Conservation (phyloP, 1,140 invertebrate genomes). For the Penaeus indicus region DNA sequence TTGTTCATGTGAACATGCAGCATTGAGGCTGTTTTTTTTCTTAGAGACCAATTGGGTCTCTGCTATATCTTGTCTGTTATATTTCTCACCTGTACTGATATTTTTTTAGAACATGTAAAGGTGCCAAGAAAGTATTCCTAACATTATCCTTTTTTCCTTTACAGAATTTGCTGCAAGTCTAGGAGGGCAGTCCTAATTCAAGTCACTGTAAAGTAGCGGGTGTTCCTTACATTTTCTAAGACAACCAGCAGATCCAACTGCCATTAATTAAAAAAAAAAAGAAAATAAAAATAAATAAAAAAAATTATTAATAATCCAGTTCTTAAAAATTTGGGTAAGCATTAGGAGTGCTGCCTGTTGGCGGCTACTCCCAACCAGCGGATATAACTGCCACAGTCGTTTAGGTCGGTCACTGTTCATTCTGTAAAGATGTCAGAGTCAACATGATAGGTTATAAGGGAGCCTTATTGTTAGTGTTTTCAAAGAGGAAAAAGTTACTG, state of each 20-base stretch:
- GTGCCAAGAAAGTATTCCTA: not conserved
- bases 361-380: conserved; percentile 24
- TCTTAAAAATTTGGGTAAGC: conserved; percentile 9
- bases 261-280: conserved; percentile 5
- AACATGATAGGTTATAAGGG: conserved; percentile 20
- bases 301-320: not conserved
- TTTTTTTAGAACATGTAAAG: not conserved
- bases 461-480: not conserved
- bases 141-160: not conserved
- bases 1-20: no score
- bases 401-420: conserved; percentile 13
- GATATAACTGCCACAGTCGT: conserved; percentile 16
- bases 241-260: conserved; percentile 28
- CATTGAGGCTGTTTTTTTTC: no score
- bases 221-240: conserved; percentile 5
- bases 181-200: conserved; percentile 17
- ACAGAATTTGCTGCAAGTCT: conserved; percentile 30
- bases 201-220: not conserved
- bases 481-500: no score
- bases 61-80: no score
- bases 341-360: conserved; percentile 7
- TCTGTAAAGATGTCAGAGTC: conserved; percentile 5
- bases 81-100: no score
- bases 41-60: no score
- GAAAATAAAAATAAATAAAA: not conserved